Percentiles rank a stretch among this genome's conserved stretches.
Evolutionary conservation across 2,888 invertebrate genomes (phyloP).

Genomic region (Anorthoa munda): DNA sequence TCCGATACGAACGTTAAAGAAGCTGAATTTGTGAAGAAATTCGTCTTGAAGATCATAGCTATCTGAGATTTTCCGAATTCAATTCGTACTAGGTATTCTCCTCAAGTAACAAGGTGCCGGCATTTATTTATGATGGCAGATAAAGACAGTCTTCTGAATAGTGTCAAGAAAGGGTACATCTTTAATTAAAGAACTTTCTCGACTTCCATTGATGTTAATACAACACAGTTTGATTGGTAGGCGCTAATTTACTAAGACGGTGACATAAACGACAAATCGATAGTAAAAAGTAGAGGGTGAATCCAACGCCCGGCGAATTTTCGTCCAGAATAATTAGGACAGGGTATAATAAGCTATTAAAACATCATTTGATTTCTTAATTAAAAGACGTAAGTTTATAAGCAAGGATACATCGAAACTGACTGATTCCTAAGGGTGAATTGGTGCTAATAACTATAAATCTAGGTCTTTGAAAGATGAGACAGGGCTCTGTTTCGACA

Average conservation of each 20-base stretch:
- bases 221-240: background rate
- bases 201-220: background rate
- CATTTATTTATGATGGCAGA: background rate
- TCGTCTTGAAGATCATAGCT: constrained; percentile 5
- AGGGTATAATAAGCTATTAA: background rate
- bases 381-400: background rate
- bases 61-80: background rate
- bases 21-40: constrained; percentile 26
- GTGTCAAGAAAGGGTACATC: background rate
- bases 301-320: background rate
- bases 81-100: constrained; percentile 7
- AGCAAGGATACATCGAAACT: background rate
- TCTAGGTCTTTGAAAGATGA: background rate
- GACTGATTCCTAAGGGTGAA: background rate
- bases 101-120: background rate
- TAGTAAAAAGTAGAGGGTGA: background rate
- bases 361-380: background rate
- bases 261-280: constrained; percentile 11
- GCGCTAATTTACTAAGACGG: background rate
- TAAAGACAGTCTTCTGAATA: background rate
- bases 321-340: background rate
- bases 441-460: background rate
- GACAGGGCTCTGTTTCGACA: background rate
- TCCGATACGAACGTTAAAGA: constrained; percentile 10
- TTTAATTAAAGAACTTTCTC: background rate